phyloP scores from a whole-genome alignment of 2,797 vertebrate genomes.

The Discoglossus pictus region DNA sequence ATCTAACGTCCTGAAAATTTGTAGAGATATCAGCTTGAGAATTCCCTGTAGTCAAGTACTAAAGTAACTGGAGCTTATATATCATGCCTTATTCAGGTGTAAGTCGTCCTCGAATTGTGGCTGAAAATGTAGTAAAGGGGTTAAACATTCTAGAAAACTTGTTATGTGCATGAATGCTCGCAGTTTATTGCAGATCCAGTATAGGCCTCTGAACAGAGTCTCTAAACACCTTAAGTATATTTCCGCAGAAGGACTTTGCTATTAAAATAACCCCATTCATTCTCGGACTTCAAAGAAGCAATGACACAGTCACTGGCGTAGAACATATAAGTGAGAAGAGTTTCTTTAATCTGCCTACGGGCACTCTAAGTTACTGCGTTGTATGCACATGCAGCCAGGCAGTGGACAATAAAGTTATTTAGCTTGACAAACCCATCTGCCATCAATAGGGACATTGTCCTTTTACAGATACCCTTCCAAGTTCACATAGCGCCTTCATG shows the following conservation, averaged over 20 bases:
- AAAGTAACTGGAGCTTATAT: no score
- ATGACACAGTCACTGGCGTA: slow-evolving; percentile 6
- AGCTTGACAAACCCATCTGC: slow-evolving; percentile 69
- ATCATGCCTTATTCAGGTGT: no score
- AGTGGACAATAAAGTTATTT: slow-evolving; percentile 65
- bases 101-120: no score
- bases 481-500: slow-evolving; percentile 13
- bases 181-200: slow-evolving; percentile 1
- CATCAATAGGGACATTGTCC: slow-evolving; percentile 56
- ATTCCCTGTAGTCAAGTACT: no score
- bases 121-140: background rate
- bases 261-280: slow-evolving; percentile 20
- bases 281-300: slow-evolving; percentile 24
- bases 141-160: no score
- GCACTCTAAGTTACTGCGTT: slow-evolving; percentile 11
- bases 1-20: no score
- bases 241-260: slow-evolving; percentile 22
- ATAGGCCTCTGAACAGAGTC: slow-evolving; percentile 1
- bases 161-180: background rate
- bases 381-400: slow-evolving; percentile 33
- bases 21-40: no score
- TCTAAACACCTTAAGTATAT: background rate
- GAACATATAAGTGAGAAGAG: slow-evolving; percentile 6
- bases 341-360: slow-evolving; percentile 26
- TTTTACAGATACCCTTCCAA: slow-evolving; percentile 12